phyloP scores from a whole-genome alignment of 2,888 invertebrate species.

The Epinotia nisella region DNA sequence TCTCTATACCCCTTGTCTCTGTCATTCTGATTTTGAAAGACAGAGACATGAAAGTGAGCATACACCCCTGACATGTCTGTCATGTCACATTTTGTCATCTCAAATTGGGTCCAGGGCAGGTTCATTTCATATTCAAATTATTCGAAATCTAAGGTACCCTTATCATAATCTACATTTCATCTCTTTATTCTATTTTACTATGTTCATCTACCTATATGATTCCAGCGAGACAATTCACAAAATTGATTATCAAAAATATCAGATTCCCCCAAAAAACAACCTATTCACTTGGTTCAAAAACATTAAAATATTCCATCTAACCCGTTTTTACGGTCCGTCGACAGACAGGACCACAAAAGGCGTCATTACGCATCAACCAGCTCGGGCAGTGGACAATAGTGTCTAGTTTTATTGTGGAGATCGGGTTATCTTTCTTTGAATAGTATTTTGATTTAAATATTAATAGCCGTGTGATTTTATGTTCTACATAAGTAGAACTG shows the following conservation, averaged over 20 bases:
- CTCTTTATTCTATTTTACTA: neutral
- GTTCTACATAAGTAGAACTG: no score
- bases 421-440: constrained; percentile 39
- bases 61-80: no score
- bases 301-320: constrained; percentile 5
- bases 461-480: constrained; percentile 41
- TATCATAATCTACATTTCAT: neutral
- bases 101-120: no score
- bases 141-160: neutral
- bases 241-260: constrained; percentile 12
- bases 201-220: no score
- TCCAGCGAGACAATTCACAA: neutral
- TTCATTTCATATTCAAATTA: no score
- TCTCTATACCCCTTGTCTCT: neutral
- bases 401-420: constrained; percentile 37
- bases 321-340: constrained; percentile 15
- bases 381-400: constrained; percentile 1
- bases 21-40: no score
- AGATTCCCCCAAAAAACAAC: constrained; percentile 20
- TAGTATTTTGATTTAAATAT: constrained; percentile 40
- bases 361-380: constrained; percentile 1
- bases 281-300: constrained; percentile 13
- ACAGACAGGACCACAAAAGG: constrained; percentile 19
- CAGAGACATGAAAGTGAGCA: no score
- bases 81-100: no score